phyloP scores from a whole-genome alignment of 2,797 vertebrate genomes.

The Sternarchorhynchus goeldii region DNA sequence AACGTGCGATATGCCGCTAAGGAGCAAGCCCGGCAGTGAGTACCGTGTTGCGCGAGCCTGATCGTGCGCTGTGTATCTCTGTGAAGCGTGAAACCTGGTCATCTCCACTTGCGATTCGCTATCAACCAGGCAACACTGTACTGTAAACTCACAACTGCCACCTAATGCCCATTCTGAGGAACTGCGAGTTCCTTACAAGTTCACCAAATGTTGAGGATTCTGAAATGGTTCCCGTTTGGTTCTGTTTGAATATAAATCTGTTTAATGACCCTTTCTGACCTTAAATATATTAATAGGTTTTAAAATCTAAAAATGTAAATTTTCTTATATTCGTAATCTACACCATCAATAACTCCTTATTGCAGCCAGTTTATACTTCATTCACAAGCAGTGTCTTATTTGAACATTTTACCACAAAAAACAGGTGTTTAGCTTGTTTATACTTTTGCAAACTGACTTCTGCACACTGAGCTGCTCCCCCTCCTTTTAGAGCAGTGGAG shows the following conservation, averaged over 20 bases:
- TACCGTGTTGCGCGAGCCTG: slow-evolving; percentile 43
- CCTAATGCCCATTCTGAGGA: slow-evolving; percentile 41
- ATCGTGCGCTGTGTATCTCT: slow-evolving; percentile 43
- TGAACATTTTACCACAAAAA: not conserved
- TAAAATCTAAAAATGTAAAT: not conserved
- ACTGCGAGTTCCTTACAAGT: slow-evolving; percentile 15
- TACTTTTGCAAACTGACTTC: too few relatives aligned
- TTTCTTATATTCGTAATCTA: not conserved
- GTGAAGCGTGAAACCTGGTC: slow-evolving; percentile 34
- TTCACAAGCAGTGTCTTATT: too few relatives aligned
- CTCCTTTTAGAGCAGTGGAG: slow-evolving; percentile 88
- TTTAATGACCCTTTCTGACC: not conserved
- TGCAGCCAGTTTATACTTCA: too few relatives aligned
- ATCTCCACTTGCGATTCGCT: not conserved
- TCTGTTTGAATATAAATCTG: not conserved
- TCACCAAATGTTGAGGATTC: not conserved
- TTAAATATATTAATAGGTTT: too few relatives aligned
- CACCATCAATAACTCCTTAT: not conserved
- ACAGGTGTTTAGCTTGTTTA: not conserved
- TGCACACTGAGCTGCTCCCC: not conserved
- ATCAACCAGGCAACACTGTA: not conserved
- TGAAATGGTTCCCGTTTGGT: not conserved
- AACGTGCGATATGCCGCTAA: slow-evolving; percentile 95
- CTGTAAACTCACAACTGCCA: slow-evolving; percentile 39
- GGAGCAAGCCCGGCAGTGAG: slow-evolving; percentile 98